phyloP scores from a whole-genome alignment of 2,888 invertebrate species.

The Calliopum simillimum region DNA sequence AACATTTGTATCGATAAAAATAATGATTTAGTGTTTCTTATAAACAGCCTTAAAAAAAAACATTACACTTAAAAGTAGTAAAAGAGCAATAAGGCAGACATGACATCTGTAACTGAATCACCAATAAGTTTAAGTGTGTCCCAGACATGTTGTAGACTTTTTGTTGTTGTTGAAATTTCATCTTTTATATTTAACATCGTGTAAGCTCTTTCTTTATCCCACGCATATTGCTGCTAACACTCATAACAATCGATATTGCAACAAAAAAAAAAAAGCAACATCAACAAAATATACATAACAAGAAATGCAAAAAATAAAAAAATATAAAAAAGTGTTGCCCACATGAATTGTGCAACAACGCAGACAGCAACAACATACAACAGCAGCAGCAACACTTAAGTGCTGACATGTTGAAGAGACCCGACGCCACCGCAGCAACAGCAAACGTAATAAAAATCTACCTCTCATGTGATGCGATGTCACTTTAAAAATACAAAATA shows the following conservation, averaged over 20 bases:
- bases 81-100: too few species aligned
- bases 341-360: conserved; percentile 1
- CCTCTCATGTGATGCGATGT: conserved; percentile 15
- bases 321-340: neutral
- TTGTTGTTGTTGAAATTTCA: too few species aligned
- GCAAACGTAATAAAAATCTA: neutral
- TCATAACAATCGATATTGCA: neutral
- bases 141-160: too few species aligned
- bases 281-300: neutral
- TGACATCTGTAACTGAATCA: too few species aligned
- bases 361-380: neutral
- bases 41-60: too few species aligned
- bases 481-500: conserved; percentile 3
- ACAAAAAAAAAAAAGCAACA: neutral
- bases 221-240: neutral
- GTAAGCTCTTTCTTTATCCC: too few species aligned
- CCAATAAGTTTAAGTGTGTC: too few species aligned
- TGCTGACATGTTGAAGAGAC: conserved; percentile 7
- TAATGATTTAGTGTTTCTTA: too few species aligned
- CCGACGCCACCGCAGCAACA: too few species aligned
- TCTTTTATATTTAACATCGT: too few species aligned
- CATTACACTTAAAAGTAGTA: too few species aligned
- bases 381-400: conserved; percentile 9
- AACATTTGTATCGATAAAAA: too few species aligned
- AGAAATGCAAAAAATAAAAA: conserved; percentile 1